Conservation (phyloP, 2,888 invertebrate genomes). For the Orthosia incerta region DNA sequence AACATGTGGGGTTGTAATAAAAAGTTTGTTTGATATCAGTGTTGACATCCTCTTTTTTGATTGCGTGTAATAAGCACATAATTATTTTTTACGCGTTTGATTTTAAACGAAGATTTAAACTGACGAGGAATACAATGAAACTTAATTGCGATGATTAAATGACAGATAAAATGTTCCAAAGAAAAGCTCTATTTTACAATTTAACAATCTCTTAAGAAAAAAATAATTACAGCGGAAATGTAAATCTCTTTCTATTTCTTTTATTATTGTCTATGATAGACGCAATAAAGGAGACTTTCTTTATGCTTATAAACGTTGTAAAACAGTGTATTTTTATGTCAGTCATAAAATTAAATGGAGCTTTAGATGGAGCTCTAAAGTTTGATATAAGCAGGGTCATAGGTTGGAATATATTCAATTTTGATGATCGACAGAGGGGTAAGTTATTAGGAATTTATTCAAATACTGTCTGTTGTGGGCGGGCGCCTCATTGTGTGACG, state of each 20-base stretch:
- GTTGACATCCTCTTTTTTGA: constrained; percentile 60
- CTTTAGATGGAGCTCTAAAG: constrained; percentile 38
- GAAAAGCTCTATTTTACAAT: constrained; percentile 25
- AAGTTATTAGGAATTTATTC: constrained; percentile 63
- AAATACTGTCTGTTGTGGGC: constrained; percentile 59
- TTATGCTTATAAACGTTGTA: constrained; percentile 49
- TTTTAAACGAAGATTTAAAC: not conserved
- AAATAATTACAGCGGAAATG: constrained; percentile 48
- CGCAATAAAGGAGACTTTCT: constrained; percentile 53
- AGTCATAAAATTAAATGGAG: constrained; percentile 65
- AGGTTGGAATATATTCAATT: constrained; percentile 64
- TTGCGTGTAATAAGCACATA: constrained; percentile 50
- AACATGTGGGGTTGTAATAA: constrained; percentile 53
- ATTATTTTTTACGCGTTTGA: constrained; percentile 29
- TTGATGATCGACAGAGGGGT: constrained; percentile 67
- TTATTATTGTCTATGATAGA: constrained; percentile 51
- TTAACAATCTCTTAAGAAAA: constrained; percentile 35
- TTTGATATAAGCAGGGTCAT: constrained; percentile 59
- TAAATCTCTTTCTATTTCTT: constrained; percentile 43
- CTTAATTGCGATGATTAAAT: constrained; percentile 26
- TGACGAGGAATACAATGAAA: constrained; percentile 46
- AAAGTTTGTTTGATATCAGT: constrained; percentile 57
- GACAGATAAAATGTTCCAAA: constrained; percentile 8
- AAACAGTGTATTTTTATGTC: constrained; percentile 61
- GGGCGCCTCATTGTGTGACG: constrained; percentile 25